These are phyloP conservation scores for Anthopleura xanthogrammica DNA, from an alignment of 92 coral and sea anemone genomes.

Conservation along the genomic window DNA sequence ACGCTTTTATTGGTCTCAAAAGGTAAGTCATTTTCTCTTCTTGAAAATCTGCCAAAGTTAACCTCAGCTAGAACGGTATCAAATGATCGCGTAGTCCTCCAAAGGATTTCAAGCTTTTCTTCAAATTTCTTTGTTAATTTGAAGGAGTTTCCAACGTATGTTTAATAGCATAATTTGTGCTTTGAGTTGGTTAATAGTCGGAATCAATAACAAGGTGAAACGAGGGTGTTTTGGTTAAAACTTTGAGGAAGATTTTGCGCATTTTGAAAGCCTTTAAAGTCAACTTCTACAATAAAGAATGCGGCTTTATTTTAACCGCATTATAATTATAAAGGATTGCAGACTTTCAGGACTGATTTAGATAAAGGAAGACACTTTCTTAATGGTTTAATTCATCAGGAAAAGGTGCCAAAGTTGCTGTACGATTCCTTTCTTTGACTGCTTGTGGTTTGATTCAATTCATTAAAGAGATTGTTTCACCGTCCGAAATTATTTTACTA, in stretches of 20 bases:
- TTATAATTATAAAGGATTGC: neutral
- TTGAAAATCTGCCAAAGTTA: constrained; percentile 20
- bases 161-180: neutral
- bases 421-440: neutral
- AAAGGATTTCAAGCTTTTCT: neutral
- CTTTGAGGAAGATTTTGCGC: neutral
- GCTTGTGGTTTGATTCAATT: constrained; percentile 1
- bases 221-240: neutral
- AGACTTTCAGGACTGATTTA: neutral
- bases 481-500: neutral
- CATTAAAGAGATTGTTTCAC: neutral
- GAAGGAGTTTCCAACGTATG: neutral
- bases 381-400: neutral
- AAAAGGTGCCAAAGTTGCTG: constrained; percentile 19
- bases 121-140: neutral
- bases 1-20: constrained; percentile 3
- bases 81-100: constrained; percentile 8
- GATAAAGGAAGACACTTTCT: neutral
- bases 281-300: neutral
- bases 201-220: neutral
- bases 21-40: constrained; percentile 3
- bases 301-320: constrained; percentile 15
- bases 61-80: neutral
- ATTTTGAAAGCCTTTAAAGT: neutral
- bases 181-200: neutral